phyloP scores from a whole-genome alignment of 2,888 invertebrate species.

The Ferrisia virgata region DNA sequence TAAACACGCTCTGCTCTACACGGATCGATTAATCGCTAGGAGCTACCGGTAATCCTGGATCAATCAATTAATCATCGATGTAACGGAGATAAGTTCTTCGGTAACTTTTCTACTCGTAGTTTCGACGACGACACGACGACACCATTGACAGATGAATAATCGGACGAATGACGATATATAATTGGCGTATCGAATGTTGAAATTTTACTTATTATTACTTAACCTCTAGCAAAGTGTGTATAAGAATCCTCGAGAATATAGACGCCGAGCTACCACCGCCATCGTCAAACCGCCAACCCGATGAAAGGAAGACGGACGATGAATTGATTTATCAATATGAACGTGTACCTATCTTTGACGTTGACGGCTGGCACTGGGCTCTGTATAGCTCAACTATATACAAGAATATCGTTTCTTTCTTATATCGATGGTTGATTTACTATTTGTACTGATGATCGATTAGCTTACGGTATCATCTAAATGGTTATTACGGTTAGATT shows the following conservation, averaged over 20 bases:
- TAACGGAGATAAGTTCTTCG: not conserved
- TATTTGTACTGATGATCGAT: too few species aligned
- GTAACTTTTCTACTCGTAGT: too few species aligned
- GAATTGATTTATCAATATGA: not conserved
- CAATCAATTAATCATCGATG: not conserved
- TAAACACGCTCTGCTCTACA: too few species aligned
- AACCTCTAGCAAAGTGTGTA: not conserved
- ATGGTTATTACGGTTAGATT: too few species aligned
- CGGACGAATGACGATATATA: not conserved
- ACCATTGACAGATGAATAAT: not conserved
- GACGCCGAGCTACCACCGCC: too few species aligned
- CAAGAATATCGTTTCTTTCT: too few species aligned
- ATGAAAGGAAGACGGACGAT: not conserved
- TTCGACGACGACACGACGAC: not conserved
- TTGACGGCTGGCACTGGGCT: too few species aligned
- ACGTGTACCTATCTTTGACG: too few species aligned
- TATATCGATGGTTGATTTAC: too few species aligned
- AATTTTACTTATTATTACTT: not conserved
- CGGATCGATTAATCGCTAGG: not conserved
- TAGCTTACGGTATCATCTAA: too few species aligned
- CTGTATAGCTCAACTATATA: too few species aligned
- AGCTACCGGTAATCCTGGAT: not conserved
- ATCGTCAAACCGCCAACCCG: too few species aligned
- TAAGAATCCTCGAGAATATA: not conserved
- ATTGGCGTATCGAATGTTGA: not conserved